Percentiles rank a stretch among this genome's conserved stretches.
phyloP scores from a whole-genome alignment of 30 jellyfish, hydroid and myxozoan species.

The Turritopsis rubra region DNA sequence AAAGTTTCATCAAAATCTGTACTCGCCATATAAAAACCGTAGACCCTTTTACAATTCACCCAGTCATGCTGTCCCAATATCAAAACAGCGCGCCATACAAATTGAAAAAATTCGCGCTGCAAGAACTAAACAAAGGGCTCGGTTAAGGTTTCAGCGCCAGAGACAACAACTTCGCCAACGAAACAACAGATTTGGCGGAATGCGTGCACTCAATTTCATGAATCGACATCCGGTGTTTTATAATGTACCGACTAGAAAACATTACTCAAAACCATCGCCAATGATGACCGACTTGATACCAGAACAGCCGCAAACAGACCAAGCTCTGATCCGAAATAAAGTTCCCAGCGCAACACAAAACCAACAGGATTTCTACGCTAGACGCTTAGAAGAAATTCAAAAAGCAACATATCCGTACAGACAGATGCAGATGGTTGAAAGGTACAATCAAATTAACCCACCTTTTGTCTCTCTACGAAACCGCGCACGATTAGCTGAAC shows the following conservation, averaged over 20 bases:
- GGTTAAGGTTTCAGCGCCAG: neutral
- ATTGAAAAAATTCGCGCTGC: slow-evolving; percentile 10
- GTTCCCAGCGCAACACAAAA: slow-evolving; percentile 29
- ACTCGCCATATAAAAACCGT: neutral
- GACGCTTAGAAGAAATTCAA: neutral
- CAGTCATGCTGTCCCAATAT: neutral
- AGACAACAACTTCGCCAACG: neutral
- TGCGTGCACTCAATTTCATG: neutral
- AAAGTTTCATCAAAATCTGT: neutral
- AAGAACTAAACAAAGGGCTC: neutral
- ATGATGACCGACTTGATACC: slow-evolving; percentile 2
- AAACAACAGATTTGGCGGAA: neutral
- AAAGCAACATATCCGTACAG: neutral
- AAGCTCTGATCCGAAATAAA: slow-evolving; percentile 70
- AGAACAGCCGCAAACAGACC: slow-evolving; percentile 74
- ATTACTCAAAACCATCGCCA: neutral
- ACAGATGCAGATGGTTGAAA: neutral
- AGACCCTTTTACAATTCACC: neutral
- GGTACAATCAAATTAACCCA: neutral
- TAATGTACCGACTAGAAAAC: slow-evolving; percentile 12
- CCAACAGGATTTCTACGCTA: neutral
- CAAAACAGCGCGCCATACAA: slow-evolving; percentile 5
- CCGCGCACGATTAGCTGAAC: neutral
- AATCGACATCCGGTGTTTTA: neutral
- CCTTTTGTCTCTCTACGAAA: neutral